phyloP scores from a whole-genome alignment of 2,888 invertebrate species.

The Cantharis nigra region DNA sequence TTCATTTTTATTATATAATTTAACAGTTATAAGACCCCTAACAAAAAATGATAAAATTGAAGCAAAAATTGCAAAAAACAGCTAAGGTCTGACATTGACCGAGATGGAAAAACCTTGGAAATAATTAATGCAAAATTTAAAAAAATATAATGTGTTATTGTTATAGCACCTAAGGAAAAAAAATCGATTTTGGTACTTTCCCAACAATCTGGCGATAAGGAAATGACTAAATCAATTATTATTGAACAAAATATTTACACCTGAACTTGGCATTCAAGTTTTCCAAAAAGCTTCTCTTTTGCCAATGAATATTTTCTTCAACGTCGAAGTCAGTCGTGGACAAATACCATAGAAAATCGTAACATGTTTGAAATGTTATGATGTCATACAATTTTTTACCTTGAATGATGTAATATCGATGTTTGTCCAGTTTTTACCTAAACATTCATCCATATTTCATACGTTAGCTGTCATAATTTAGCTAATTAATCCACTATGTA shows the following conservation, averaged over 20 bases:
- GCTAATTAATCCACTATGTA: background rate
- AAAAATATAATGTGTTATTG: background rate
- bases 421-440: background rate
- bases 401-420: slow-evolving; percentile 1
- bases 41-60: background rate
- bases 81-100: background rate
- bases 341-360: background rate
- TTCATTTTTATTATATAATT: background rate
- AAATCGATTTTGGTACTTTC: background rate
- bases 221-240: background rate
- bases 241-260: background rate
- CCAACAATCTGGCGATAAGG: background rate
- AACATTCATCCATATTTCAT: background rate
- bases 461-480: background rate
- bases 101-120: background rate
- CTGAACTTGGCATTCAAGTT: background rate
- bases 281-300: background rate
- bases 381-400: background rate
- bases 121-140: background rate
- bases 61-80: background rate
- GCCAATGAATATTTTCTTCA: background rate
- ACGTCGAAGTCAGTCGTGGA: background rate
- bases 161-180: background rate
- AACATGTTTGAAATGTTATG: background rate
- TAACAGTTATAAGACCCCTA: background rate